phyloP scores from a whole-genome alignment of 2,888 invertebrate species.

The Eupithecia abbreviata region DNA sequence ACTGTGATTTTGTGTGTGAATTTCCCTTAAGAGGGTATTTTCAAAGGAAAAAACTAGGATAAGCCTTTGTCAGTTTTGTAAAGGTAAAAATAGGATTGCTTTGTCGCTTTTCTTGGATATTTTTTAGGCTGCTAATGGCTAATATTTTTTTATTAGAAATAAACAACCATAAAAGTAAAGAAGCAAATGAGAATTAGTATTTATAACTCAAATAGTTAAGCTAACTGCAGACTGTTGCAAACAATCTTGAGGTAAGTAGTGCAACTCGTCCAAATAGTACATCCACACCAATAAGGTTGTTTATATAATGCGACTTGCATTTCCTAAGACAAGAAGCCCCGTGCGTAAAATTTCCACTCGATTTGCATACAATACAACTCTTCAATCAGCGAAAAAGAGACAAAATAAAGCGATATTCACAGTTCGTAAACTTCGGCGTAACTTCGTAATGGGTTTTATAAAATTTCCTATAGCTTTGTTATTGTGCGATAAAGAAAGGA shows the following conservation, averaged over 20 bases:
- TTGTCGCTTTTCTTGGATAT: too few relatives aligned
- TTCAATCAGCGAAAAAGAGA: conserved; percentile 36
- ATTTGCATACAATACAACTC: conserved; percentile 23
- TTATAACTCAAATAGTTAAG: too few relatives aligned
- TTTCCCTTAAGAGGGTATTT: too few relatives aligned
- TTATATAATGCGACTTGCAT: background rate
- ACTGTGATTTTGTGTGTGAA: too few relatives aligned
- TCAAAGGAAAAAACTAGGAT: too few relatives aligned
- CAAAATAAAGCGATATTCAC: conserved; percentile 56
- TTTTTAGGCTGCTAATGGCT: too few relatives aligned
- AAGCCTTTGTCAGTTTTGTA: too few relatives aligned
- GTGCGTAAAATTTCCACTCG: background rate
- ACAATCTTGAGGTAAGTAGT: background rate
- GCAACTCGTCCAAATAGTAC: background rate
- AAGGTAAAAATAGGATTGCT: too few relatives aligned
- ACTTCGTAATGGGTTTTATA: conserved; percentile 64
- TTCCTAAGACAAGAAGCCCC: background rate
- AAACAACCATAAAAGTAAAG: too few relatives aligned
- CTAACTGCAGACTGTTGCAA: background rate
- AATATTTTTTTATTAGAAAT: too few relatives aligned
- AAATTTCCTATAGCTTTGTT: conserved; percentile 59
- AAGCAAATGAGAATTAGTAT: too few relatives aligned
- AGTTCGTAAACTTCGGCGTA: conserved; percentile 65
- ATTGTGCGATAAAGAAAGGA: conserved; percentile 65
- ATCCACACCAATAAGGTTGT: background rate